Evolutionary conservation across 2,797 vertebrate genomes (phyloP), one percentile per base, ranked within the genome.

Genomic region (Acanthurus lineatus): DNA sequence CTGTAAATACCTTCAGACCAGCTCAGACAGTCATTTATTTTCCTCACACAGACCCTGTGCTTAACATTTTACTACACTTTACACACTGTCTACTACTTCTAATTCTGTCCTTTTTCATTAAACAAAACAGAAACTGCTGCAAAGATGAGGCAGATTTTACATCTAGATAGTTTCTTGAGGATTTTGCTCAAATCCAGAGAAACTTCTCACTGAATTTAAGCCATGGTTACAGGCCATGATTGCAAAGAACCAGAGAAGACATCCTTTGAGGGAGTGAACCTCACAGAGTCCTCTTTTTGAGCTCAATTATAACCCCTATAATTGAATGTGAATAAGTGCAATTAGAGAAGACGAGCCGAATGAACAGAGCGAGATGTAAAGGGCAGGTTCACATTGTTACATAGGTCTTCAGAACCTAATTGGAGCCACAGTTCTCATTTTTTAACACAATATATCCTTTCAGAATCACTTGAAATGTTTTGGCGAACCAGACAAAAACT

Each of bases 291-390:
- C 47, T 81, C 60, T 61, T 75, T 79, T 75, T 79, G 70, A 87
- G 88, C 79, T 88, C 73, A 82, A 86, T 89, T 88, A 80, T 77
- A 88, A 66, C 58, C 64, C 62, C 82, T 79, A 86, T 86, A 88
- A 86, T 89, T 63, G 72, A 83, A 83, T 42, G 60, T 66, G 82
- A 86, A 87, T 81, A 78, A 86, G 66, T 51, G 77, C 86, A 92
- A 92, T 89, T 90, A 90, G 69, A 75, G 69, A 71, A 76, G 82
- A 85, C 81, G 68, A 84, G 57, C 44, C 10, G 6, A 67, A 78
- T 54, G 76, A 88, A 60, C 74, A 63, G 40, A 64, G 35, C 20
- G 68, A 69, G 44, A 69, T 73, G 54, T 70, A 86, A 85, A 90
- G 83, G 85, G 83, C 79, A 88, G 57, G 76, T 85, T 87, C 64